Conservation (phyloP, 1,140 invertebrate species). For the Hyposmocoma kahamanoa region DNA sequence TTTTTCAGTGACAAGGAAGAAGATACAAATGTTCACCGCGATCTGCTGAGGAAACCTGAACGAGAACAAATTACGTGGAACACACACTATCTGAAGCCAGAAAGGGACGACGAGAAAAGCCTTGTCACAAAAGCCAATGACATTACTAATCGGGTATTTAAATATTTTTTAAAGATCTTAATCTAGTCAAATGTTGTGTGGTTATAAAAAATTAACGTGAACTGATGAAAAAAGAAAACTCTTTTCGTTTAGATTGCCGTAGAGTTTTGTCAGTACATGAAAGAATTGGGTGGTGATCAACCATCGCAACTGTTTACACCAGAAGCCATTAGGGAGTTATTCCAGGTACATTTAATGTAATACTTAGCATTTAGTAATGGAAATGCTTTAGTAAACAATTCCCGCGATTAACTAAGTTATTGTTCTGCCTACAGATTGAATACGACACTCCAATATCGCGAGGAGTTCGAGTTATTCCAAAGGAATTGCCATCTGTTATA, state of each 20-base stretch:
- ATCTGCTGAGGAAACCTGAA: conserved; percentile 44
- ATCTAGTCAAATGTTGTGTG: too few relatives aligned
- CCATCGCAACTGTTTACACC: conserved; percentile 65
- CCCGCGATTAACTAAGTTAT: background rate
- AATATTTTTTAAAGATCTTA: too few relatives aligned
- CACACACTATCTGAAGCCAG: conserved; percentile 52
- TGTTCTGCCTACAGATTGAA: conserved; percentile 57
- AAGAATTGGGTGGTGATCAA: conserved; percentile 66
- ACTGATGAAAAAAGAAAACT: too few relatives aligned
- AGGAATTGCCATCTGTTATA: conserved; percentile 53
- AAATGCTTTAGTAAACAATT: too few relatives aligned
- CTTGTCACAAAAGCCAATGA: conserved; percentile 64
- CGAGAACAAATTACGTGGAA: conserved; percentile 58
- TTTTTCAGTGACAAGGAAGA: conserved; percentile 23
- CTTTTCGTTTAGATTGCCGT: conserved; percentile 65
- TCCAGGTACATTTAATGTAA: conserved; percentile 35
- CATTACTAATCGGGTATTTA: conserved; percentile 56
- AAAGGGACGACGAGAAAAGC: conserved; percentile 67
- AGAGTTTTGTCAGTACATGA: conserved; percentile 69
- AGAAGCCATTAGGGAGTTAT: conserved; percentile 67
- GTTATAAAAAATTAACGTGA: too few relatives aligned
- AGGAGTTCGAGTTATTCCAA: conserved; percentile 53
- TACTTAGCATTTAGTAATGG: too few relatives aligned
- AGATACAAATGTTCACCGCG: conserved; percentile 32
- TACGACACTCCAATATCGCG: conserved; percentile 63